These are phyloP conservation scores for Cyphomyrus plagiostoma DNA, from an alignment of 2,113 vertebrate genomes.

Conservation along the genomic window DNA sequence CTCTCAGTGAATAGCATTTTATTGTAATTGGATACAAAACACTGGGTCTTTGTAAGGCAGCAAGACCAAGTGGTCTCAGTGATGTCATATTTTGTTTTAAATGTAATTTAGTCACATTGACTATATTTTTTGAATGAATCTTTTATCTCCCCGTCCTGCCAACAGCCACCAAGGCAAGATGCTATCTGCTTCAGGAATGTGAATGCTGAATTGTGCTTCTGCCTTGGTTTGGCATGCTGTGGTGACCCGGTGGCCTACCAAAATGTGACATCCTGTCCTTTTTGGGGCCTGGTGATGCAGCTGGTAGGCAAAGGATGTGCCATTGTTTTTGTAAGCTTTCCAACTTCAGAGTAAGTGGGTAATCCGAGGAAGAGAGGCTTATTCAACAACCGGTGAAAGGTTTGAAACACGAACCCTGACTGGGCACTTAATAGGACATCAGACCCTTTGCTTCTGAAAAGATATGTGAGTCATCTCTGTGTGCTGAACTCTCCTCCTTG, in stretches of 20 bases:
- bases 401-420: neutral
- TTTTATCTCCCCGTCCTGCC: neutral
- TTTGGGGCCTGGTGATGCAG: neutral
- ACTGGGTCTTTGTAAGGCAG: conserved; percentile 4
- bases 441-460: neutral
- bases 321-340: neutral
- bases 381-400: neutral
- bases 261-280: neutral
- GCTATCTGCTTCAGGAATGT: neutral
- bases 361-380: neutral
- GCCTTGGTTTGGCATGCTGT: neutral
- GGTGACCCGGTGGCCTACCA: neutral
- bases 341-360: neutral
- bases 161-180: neutral
- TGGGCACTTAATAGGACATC: neutral
- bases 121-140: neutral
- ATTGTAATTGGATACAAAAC: neutral
- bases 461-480: neutral
- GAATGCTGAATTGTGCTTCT: neutral
- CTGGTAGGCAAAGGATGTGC: neutral
- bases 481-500: neutral
- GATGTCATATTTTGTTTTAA: conserved; percentile 1
- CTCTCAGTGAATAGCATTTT: neutral
- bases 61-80: neutral
- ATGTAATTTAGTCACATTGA: neutral